phyloP scores from a whole-genome alignment of 2,113 vertebrate genomes.

The Chaetorhynchus papuensis region DNA sequence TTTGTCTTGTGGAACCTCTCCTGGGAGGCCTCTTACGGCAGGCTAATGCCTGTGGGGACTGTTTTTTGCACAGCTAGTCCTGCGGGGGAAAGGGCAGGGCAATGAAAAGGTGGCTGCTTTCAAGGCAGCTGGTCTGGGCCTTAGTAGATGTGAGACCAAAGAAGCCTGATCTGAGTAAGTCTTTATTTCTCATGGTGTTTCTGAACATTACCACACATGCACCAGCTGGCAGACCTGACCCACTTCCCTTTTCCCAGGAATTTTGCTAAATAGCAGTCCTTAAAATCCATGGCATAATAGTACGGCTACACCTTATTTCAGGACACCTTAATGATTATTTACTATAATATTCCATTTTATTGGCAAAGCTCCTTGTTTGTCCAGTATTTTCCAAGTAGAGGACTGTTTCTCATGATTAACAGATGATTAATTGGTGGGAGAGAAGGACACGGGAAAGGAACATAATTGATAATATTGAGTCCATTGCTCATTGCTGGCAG shows the following conservation, averaged over 20 bases:
- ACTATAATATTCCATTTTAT: neutral
- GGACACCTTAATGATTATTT: slow-evolving; percentile 14
- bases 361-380: slow-evolving; percentile 15
- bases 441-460: neutral
- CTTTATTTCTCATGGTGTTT: neutral
- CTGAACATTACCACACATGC: neutral
- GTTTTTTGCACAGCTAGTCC: neutral
- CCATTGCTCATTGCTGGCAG: slow-evolving; percentile 47
- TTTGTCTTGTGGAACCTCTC: neutral
- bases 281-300: neutral
- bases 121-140: neutral
- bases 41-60: neutral
- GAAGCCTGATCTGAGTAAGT: neutral
- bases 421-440: slow-evolving; percentile 52
- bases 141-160: neutral
- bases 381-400: neutral
- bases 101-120: neutral
- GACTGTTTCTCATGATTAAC: slow-evolving; percentile 41
- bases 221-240: neutral
- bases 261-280: neutral
- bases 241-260: neutral
- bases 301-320: neutral
- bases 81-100: neutral
- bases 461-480: slow-evolving; percentile 1
- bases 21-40: neutral